phyloP scores from a whole-genome alignment of 2,888 invertebrate genomes.

The Drosophila subquinaria region DNA sequence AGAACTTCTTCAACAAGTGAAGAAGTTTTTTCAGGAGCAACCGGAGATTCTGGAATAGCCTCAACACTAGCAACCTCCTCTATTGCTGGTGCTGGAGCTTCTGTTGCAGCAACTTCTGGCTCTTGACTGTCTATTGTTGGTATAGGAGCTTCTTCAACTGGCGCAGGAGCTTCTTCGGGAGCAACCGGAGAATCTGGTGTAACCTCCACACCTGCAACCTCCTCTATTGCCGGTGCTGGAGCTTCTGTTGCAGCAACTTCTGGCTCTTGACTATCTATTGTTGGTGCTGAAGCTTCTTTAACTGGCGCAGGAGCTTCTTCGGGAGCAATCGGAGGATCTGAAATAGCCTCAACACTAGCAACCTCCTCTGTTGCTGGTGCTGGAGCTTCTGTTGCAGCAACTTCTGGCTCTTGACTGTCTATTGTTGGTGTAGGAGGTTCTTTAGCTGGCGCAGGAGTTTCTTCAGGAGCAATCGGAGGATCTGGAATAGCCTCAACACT shows the following conservation, averaged over 20 bases:
- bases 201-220: neutral
- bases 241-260: neutral
- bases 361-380: neutral
- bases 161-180: neutral
- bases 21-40: neutral
- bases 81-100: neutral
- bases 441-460: neutral
- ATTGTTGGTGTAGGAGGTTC: neutral
- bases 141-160: neutral
- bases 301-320: neutral
- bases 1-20: neutral
- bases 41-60: neutral
- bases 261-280: neutral
- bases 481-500: neutral
- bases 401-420: neutral
- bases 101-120: neutral
- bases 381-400: neutral
- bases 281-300: neutral
- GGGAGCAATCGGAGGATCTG: neutral
- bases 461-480: neutral
- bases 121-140: neutral
- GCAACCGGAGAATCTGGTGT: neutral
- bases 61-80: constrained; percentile 1
- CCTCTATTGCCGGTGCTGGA: constrained; percentile 2
- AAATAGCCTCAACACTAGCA: neutral